Evolutionary conservation across 2,113 vertebrate species (phyloP).

Genomic region (Phocoena sinus): DNA sequence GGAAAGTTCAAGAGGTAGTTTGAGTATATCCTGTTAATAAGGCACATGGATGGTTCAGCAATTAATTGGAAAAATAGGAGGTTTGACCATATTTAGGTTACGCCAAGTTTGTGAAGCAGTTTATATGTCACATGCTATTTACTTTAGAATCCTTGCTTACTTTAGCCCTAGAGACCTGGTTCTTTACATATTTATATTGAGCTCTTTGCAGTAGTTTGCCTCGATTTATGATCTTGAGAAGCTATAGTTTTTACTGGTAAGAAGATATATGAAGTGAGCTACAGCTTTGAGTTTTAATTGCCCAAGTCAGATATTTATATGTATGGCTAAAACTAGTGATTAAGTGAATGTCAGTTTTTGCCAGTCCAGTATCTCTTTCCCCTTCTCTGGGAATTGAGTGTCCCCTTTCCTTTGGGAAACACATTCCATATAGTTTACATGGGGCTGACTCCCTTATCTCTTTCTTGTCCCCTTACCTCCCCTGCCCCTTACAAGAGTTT

Average conservation of each 20-base stretch:
- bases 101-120: neutral
- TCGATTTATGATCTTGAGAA: neutral
- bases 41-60: neutral
- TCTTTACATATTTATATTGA: neutral
- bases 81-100: neutral
- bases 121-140: neutral
- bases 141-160: neutral
- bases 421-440: neutral
- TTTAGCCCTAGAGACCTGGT: neutral
- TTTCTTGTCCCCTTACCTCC: neutral
- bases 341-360: neutral
- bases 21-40: neutral
- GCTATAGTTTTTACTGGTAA: neutral
- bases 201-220: neutral
- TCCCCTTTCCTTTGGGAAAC: neutral
- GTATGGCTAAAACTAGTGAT: neutral
- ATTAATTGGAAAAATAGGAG: neutral
- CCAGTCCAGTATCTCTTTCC: neutral
- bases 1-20: neutral
- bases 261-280: neutral
- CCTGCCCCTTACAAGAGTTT: neutral
- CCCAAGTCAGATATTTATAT: neutral
- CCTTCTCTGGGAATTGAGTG: neutral
- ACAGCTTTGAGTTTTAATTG: neutral
- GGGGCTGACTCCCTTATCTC: neutral